Evolutionary conservation across 2,888 invertebrate species (phyloP).

Genomic region (Drosophila prostipennis): DNA sequence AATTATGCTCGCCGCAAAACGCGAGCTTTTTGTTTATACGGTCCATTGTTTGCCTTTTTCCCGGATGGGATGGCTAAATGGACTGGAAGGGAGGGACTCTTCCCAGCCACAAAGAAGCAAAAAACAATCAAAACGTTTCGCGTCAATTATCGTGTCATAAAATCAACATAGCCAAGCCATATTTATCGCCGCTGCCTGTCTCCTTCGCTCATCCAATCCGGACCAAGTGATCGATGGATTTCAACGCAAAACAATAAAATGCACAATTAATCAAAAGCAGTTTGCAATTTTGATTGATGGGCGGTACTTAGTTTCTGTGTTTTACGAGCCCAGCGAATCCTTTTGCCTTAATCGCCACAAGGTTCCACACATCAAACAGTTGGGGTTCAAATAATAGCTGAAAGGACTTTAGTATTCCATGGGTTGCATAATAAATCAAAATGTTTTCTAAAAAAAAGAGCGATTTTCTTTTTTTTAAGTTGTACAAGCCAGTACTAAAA

Average conservation of each 20-base stretch:
- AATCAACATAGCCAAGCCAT: constrained; percentile 63
- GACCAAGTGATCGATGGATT: constrained; percentile 66
- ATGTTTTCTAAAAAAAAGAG: not conserved
- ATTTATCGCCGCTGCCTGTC: constrained; percentile 36
- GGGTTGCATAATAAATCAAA: not conserved
- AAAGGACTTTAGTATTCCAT: too few relatives aligned
- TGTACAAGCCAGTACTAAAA: too few relatives aligned
- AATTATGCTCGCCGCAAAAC: constrained; percentile 47
- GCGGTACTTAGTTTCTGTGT: constrained; percentile 53
- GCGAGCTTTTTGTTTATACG: constrained; percentile 48
- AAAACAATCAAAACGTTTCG: constrained; percentile 71
- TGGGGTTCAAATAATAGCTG: not conserved
- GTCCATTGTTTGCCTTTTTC: constrained; percentile 43
- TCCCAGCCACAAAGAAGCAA: constrained; percentile 28
- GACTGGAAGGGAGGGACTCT: not conserved
- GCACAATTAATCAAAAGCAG: constrained; percentile 74
- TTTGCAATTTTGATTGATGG: constrained; percentile 70
- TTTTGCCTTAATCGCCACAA: constrained; percentile 33
- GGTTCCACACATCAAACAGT: constrained; percentile 9
- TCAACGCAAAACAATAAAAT: constrained; percentile 73
- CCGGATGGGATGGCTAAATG: constrained; percentile 28
- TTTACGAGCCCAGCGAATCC: constrained; percentile 39
- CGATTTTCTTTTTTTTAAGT: too few relatives aligned
- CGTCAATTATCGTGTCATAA: constrained; percentile 79
- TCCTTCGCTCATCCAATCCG: constrained; percentile 27